A percentile compares a stretch with the other conserved stretches of the same genome.
Conservation (phyloP, 2,797 vertebrate genomes). For the Enteromius viviparus region DNA sequence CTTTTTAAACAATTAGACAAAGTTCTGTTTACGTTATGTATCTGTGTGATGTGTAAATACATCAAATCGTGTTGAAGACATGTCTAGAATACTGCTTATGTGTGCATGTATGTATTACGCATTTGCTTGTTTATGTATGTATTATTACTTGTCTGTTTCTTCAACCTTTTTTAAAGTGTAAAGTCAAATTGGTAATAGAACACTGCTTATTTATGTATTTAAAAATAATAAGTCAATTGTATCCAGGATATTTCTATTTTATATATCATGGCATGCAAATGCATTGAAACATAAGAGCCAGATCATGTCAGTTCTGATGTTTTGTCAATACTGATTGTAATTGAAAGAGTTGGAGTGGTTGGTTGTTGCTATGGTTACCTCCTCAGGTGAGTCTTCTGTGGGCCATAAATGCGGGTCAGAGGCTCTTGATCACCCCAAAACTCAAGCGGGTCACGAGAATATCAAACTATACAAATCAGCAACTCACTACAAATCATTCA, state of each 20-base stretch:
- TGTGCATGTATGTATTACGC: neutral
- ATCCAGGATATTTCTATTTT: neutral
- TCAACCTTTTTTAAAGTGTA: neutral
- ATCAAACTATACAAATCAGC: neutral
- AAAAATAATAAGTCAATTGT: neutral
- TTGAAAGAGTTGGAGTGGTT: neutral
- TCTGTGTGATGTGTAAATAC: neutral
- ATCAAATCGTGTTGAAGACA: neutral
- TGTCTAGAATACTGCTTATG: neutral
- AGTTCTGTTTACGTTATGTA: neutral
- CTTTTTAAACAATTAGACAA: neutral
- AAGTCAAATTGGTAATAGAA: neutral
- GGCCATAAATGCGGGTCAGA: neutral
- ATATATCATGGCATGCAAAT: neutral
- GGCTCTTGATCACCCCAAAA: neutral
- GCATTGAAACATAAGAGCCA: neutral
- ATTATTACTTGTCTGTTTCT: neutral
- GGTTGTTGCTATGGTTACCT: conserved; percentile 7
- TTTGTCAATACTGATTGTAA: neutral
- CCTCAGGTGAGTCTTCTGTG: neutral
- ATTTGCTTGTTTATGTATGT: neutral
- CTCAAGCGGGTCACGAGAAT: too few species aligned
- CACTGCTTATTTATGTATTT: neutral
- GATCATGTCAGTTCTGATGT: neutral
- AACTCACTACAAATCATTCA: neutral